These are phyloP conservation scores for Merluccius polli DNA, from an alignment of 2,797 vertebrate species.

Conservation along the genomic window DNA sequence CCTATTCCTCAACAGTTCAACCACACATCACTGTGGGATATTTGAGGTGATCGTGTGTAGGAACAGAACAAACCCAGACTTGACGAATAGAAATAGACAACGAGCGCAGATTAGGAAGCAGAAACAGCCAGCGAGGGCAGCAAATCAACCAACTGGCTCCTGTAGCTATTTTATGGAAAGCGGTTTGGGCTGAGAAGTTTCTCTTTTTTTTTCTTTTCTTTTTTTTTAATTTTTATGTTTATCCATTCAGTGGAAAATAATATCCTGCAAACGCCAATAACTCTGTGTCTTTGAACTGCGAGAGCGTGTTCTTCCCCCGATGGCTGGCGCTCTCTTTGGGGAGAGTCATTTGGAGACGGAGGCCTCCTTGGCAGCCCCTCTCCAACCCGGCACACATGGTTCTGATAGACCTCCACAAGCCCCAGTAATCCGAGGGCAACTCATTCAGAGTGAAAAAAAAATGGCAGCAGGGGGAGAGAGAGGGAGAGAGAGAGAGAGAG, in stretches of 20 bases:
- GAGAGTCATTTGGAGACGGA: constrained; percentile 58
- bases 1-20: not conserved
- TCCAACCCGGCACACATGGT: constrained; percentile 78
- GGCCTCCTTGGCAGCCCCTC: constrained; percentile 66
- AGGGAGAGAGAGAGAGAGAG: constrained; percentile 13
- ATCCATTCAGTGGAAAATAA: constrained; percentile 66
- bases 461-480: constrained; percentile 34
- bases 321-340: constrained; percentile 49
- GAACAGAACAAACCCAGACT: not conserved
- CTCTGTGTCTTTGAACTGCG: constrained; percentile 63
- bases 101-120: not conserved
- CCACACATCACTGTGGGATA: not conserved
- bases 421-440: constrained; percentile 73
- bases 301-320: constrained; percentile 57
- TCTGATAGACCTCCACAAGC: constrained; percentile 80
- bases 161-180: constrained; percentile 18
- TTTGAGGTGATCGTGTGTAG: not conserved
- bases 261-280: constrained; percentile 64
- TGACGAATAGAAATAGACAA: not conserved
- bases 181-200: constrained; percentile 2
- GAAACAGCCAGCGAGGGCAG: not conserved
- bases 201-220: too few relatives aligned
- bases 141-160: constrained; percentile 19
- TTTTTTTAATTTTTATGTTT: constrained; percentile 64
- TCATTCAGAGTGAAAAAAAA: constrained; percentile 57